Conservation (phyloP, 2,113 vertebrate genomes). For the Monarcha castaneiventris region DNA sequence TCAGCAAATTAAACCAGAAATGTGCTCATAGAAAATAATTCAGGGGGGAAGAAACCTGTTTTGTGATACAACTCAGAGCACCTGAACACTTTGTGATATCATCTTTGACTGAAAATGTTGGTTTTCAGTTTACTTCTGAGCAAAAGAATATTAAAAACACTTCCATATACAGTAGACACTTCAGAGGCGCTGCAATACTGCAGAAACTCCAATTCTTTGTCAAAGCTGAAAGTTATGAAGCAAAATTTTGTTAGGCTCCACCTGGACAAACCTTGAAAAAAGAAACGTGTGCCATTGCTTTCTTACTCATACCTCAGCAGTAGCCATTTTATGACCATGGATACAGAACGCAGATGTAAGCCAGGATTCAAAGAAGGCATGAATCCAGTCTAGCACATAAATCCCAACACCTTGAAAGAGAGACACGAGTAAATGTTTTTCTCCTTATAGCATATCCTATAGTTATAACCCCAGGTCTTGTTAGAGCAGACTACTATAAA, state of each 20-base stretch:
- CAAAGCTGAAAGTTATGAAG: not conserved
- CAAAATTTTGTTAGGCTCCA: not conserved
- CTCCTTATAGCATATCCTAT: not conserved
- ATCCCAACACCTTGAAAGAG: not conserved
- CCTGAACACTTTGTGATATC: not conserved
- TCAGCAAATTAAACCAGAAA: not conserved
- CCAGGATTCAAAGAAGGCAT: not conserved
- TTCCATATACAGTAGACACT: not conserved
- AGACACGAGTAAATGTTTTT: not conserved
- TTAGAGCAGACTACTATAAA: not conserved
- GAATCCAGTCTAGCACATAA: not conserved
- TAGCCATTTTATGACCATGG: not conserved
- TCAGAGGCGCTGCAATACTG: not conserved
- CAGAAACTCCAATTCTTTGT: not conserved
- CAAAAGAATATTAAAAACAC: not conserved
- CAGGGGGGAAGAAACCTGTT: fast-evolving
- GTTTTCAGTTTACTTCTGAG: not conserved
- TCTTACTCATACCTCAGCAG: not conserved
- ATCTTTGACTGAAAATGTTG: not conserved
- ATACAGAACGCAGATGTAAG: not conserved
- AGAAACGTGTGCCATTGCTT: not conserved
- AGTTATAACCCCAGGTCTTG: not conserved
- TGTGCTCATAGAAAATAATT: not conserved
- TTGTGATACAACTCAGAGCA: not conserved
- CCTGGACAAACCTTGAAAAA: conserved; percentile 14